A percentile compares a stretch with the other conserved stretches of the same genome.
phyloP scores from a whole-genome alignment of 1,140 invertebrate genomes.

The Cephus cinctus region DNA sequence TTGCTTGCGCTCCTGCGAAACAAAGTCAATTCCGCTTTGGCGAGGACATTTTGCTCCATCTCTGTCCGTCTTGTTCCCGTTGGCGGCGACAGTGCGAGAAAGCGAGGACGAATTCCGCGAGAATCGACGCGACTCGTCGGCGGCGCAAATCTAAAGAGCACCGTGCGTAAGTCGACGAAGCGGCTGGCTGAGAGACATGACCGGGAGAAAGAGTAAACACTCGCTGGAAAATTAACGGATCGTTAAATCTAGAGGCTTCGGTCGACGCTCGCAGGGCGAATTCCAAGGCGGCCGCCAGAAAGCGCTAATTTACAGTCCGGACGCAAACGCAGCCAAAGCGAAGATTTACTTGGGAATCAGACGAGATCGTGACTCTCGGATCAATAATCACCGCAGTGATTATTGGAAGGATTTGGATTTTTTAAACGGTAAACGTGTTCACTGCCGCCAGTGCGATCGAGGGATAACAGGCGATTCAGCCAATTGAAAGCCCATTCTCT shows the following conservation, averaged over 20 bases:
- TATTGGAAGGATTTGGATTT: too few relatives aligned
- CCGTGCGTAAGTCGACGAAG: not conserved
- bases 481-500: not conserved
- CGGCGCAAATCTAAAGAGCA: not conserved
- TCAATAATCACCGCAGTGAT: not conserved
- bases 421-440: too few relatives aligned
- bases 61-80: too few relatives aligned
- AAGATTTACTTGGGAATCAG: constrained; percentile 7
- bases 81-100: too few relatives aligned
- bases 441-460: too few relatives aligned
- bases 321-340: not conserved
- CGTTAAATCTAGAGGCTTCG: constrained; percentile 1
- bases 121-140: not conserved
- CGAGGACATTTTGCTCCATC: too few relatives aligned
- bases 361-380: not conserved
- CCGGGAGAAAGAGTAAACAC: too few relatives aligned
- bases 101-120: too few relatives aligned
- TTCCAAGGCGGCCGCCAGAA: not conserved
- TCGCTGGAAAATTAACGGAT: not conserved
- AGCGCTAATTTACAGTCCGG: constrained; percentile 3
- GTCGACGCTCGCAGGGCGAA: not conserved
- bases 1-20: too few relatives aligned
- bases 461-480: too few relatives aligned
- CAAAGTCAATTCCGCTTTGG: too few relatives aligned
- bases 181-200: not conserved